Evolutionary conservation across 2,888 invertebrate species (phyloP), one percentile per base, ranked within the genome.

Genomic region (Junonia oenone): DNA sequence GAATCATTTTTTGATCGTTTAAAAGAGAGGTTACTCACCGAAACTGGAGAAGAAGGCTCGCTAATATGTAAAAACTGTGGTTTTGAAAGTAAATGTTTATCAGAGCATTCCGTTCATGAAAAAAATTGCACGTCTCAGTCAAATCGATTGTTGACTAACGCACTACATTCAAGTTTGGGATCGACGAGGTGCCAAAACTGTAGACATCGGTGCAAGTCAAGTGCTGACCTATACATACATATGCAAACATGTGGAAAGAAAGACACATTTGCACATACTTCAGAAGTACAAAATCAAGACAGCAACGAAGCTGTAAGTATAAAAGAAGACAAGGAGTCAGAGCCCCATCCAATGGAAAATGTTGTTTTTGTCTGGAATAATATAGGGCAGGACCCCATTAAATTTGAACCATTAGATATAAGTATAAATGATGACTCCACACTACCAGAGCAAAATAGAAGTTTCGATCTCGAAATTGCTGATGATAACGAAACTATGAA

Each of bases 171-270:
- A 45, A 91, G 86, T 65, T 78, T 91, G 68, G 93, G 94, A 61
- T 95, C 96, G 11, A 95, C 95, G 48, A 92, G 97, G 56, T 97
- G 97, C 76, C 96, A 96, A 79, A 94, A 94, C 75, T 97, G 97
- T 77, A 92, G 96, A 62, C 96, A 96, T 76, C 92, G 96, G 59
- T 97, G 96, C 81, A 97, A 97, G 83, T 95, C 95, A 22, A 95
- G 95, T 66, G 92, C 93, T 2, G 97, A 96, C 82, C 90, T 97
- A 46, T 90, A 93, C 61, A 86, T 93, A 56, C 97, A 97, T 75
- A 87, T 96, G 76, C 93, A 93, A 79, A 93, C 92, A 33, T 97
- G 97, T 73, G 81, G 83, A 6, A 93, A 92, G 27, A 77, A 81
- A 48, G 89, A 77, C 43, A 73, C 68, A 52, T 65, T 82, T 53